phyloP scores from a whole-genome alignment of 2,888 invertebrate genomes.

The Marronus borbonicus region DNA sequence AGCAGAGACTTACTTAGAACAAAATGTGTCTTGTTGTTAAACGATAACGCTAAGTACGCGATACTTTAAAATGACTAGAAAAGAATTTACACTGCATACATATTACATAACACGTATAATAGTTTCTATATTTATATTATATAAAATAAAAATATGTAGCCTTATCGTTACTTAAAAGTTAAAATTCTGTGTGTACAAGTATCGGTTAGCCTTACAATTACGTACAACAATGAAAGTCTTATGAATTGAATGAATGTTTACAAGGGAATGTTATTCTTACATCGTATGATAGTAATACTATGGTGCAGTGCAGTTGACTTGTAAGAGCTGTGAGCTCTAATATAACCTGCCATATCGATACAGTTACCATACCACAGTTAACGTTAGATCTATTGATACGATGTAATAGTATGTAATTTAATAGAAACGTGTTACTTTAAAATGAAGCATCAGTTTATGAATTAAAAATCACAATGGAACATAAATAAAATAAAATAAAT shows the following conservation, averaged over 20 bases:
- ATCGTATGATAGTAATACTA: background rate
- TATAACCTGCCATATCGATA: background rate
- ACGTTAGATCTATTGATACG: too few species aligned
- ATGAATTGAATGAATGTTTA: constrained; percentile 2
- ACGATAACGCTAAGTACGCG: constrained; percentile 33
- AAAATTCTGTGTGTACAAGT: background rate
- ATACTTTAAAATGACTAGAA: constrained; percentile 45
- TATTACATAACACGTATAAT: constrained; percentile 2
- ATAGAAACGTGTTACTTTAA: too few species aligned
- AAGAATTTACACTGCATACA: constrained; percentile 24
- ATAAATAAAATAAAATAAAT: too few species aligned
- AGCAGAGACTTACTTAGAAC: background rate
- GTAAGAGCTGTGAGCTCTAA: too few species aligned
- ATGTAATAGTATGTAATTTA: too few species aligned
- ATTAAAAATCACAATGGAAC: too few species aligned
- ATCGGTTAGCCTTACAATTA: constrained; percentile 7
- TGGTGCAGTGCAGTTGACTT: background rate
- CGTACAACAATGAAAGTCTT: constrained; percentile 23
- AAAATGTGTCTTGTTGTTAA: background rate
- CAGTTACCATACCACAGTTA: background rate
- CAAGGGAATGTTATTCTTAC: constrained; percentile 16
- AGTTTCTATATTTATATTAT: constrained; percentile 30
- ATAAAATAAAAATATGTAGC: constrained; percentile 35
- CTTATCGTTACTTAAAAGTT: constrained; percentile 38
- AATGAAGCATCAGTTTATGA: too few species aligned